These are phyloP conservation scores for Melipona quadrifasciata DNA, from an alignment of 1,140 invertebrate genomes.

Conservation along the genomic window DNA sequence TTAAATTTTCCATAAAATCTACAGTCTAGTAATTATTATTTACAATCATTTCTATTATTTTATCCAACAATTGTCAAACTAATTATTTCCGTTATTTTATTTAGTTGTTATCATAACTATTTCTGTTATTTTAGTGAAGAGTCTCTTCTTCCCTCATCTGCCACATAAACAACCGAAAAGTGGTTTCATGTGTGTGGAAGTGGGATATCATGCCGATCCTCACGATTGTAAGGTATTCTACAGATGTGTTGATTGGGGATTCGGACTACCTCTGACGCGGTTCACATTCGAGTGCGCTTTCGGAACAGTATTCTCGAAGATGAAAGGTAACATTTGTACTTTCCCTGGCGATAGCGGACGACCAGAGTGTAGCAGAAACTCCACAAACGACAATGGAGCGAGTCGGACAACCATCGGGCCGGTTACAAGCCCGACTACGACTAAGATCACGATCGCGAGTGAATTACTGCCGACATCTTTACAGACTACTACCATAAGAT, in stretches of 20 bases:
- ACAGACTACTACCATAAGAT: slow-evolving; percentile 13
- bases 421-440: slow-evolving; percentile 9
- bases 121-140: slow-evolving; percentile 62
- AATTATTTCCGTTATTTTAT: not conserved
- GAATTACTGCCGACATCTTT: not conserved
- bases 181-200: slow-evolving; percentile 81
- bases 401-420: not conserved
- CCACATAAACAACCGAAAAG: not conserved
- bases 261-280: slow-evolving; percentile 74
- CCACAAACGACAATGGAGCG: slow-evolving; percentile 38
- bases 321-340: slow-evolving; percentile 85
- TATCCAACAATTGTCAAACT: slow-evolving; percentile 14
- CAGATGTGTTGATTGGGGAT: slow-evolving; percentile 83
- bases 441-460: slow-evolving; percentile 12
- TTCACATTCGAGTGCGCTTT: slow-evolving; percentile 86
- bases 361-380: slow-evolving; percentile 81
- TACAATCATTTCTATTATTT: slow-evolving; percentile 24
- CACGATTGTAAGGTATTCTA: slow-evolving; percentile 83
- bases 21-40: not conserved
- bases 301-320: slow-evolving; percentile 87
- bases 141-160: not conserved
- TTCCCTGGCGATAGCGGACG: slow-evolving; percentile 85
- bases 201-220: slow-evolving; percentile 84
- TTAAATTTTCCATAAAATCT: not conserved
- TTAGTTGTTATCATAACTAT: not conserved